A percentile compares a stretch with the other conserved stretches of the same genome.
Evolutionary conservation across 2,888 invertebrate species (phyloP).

Genomic region (Temnothorax rugatulus): DNA sequence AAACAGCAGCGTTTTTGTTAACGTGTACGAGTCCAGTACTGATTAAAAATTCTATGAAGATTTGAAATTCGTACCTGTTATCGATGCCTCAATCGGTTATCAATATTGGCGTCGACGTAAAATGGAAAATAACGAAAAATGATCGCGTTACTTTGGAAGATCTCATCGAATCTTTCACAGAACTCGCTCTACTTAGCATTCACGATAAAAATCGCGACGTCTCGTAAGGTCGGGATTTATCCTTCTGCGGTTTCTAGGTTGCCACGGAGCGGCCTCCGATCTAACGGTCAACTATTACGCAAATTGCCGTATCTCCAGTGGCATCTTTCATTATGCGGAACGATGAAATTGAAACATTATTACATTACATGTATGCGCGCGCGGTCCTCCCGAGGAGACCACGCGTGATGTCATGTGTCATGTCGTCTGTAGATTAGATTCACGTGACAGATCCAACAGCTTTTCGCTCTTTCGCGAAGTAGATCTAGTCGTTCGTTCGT

Average conservation of each 20-base stretch:
- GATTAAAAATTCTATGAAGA: conserved; percentile 13
- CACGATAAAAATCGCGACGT: neutral
- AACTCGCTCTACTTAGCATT: too few species aligned
- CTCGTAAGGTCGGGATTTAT: conserved; percentile 44
- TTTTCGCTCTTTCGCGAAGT: conserved; percentile 20
- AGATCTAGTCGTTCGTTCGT: neutral
- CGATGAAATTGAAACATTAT: conserved; percentile 46
- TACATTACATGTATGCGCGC: conserved; percentile 29
- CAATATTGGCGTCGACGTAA: neutral
- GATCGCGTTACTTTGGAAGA: neutral
- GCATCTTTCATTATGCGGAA: conserved; percentile 50
- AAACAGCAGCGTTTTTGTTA: neutral
- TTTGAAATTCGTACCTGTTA: neutral
- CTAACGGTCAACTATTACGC: conserved; percentile 45
- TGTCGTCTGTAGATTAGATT: conserved; percentile 26
- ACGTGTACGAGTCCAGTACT: neutral
- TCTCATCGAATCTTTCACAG: neutral
- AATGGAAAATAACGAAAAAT: neutral
- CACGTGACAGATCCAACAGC: conserved; percentile 22
- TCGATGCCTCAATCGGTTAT: too few species aligned
- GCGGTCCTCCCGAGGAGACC: conserved; percentile 5
- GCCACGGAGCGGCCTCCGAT: conserved; percentile 44
- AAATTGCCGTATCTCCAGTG: conserved; percentile 51
- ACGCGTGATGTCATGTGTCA: conserved; percentile 17
- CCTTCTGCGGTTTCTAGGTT: conserved; percentile 55